Evolutionary conservation across 2,888 invertebrate genomes (phyloP), one percentile per base, ranked within the genome.

Genomic region (Agrotis clavis): DNA sequence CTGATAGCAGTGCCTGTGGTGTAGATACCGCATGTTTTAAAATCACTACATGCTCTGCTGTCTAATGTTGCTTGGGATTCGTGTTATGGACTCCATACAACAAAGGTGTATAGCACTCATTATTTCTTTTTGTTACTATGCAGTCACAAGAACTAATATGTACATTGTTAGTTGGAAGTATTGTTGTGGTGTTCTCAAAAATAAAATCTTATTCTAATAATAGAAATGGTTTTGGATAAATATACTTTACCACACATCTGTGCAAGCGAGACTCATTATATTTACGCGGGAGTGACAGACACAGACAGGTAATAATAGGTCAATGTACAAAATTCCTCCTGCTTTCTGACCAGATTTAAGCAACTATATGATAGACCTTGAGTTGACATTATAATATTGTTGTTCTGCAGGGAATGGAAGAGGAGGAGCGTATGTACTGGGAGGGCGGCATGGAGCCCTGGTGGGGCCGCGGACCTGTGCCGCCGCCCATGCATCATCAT

Each of bases 401-500:
- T 30, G n/a, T n/a, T 5, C 6, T 4, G 13, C 86, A 94, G 95
- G 93, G 94, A 59, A 90, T 98, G 96, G 98, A 98, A 88, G 98
- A 98, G 81, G 98, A 98, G 84, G 98, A 98, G 90, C 97, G 98
- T 83, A 97, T 97, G 94, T 99, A 98, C 93, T 99, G 99, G 99
- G 99, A 99, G 90, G 99, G 98, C 87, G 98, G 84, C 96, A 97
- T 81, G 95, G 97, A 90, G 97, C 97, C 89, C 89, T 95, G 95
- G 94, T 94, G 96, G 94, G 91, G 95, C 89, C 96, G 96, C 84
- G 96, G 95, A 14, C 97, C 97, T 57, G 88, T 90, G 84, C 90
- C 92, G 82, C 92, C 92, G 75, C 93, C 90, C 70, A 83, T 88
- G 86, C 94, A 92, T 79, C 95, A 93, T 74, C 95, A 93, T 78